Evolutionary conservation across 2,797 vertebrate genomes (phyloP).

Genomic region (Darevskia mixta): DNA sequence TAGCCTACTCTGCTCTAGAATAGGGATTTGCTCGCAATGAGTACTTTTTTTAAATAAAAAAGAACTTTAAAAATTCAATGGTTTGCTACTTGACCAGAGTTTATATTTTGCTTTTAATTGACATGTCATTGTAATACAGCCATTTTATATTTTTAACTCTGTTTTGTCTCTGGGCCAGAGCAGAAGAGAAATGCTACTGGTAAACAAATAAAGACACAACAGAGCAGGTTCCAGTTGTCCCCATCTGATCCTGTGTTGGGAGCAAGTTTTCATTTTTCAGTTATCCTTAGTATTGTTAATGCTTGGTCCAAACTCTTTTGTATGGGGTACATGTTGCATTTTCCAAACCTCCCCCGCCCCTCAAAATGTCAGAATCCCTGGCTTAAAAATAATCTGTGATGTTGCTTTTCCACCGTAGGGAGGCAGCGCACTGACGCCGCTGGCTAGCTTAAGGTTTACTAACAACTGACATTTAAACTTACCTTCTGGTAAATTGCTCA

Average conservation of each 20-base stretch:
- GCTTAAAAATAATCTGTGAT: background rate
- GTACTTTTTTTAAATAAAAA: background rate
- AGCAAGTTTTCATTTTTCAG: background rate
- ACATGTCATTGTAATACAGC: background rate
- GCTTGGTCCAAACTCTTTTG: background rate
- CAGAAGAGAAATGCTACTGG: background rate
- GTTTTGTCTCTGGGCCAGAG: background rate
- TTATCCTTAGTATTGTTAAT: background rate
- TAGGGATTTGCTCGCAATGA: background rate
- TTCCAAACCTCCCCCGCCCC: background rate
- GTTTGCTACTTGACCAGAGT: background rate
- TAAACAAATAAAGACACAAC: background rate
- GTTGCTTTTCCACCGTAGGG: background rate
- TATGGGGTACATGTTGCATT: background rate
- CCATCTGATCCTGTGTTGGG: background rate
- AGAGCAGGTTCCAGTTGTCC: too few relatives aligned
- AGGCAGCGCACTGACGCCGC: background rate
- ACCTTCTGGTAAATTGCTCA: background rate
- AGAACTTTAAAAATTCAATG: background rate
- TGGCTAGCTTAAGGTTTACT: conserved; percentile 23
- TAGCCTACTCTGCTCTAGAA: background rate
- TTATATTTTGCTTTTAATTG: background rate
- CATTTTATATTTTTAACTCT: background rate
- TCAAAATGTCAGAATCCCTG: background rate
- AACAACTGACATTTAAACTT: conserved; percentile 20